phyloP scores from a whole-genome alignment of 2,888 invertebrate species.

The Volucella inanis region DNA sequence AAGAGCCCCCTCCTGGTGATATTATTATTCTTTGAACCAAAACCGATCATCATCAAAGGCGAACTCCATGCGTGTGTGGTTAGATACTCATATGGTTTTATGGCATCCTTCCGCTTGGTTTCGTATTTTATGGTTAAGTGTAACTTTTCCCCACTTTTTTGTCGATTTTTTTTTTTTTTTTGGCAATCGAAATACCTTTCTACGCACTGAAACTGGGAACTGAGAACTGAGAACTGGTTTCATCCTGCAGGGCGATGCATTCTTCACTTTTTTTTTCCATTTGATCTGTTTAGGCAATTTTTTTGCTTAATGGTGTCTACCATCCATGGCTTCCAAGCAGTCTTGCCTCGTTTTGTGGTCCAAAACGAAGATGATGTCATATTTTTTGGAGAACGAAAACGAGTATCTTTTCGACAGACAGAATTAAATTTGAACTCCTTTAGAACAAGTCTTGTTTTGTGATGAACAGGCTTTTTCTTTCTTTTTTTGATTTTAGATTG shows the following conservation, averaged over 20 bases:
- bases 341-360: conserved; percentile 24
- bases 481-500: conserved; percentile 30
- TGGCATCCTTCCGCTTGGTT: conserved; percentile 63
- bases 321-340: conserved; percentile 15
- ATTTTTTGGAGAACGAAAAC: conserved; percentile 43
- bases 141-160: conserved; percentile 4
- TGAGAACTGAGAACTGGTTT: conserved; percentile 18
- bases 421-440: conserved; percentile 37
- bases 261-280: conserved; percentile 1
- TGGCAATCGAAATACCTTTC: neutral
- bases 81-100: conserved; percentile 43
- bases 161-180: conserved; percentile 7
- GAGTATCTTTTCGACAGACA: conserved; percentile 41
- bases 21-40: conserved; percentile 41
- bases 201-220: conserved; percentile 20
- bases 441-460: conserved; percentile 28
- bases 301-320: neutral
- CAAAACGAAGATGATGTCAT: conserved; percentile 63
- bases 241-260: conserved; percentile 21
- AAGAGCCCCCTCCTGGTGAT: conserved; percentile 11
- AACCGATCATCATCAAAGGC: conserved; percentile 47
- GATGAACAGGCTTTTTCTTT: conserved; percentile 14
- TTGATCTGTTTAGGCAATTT: conserved; percentile 22
- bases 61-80: conserved; percentile 48
- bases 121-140: conserved; percentile 27